Percentiles rank a stretch among this genome's conserved stretches.
Evolutionary conservation across 2,888 invertebrate genomes (phyloP).

Genomic region (Incurvaria masculella): DNA sequence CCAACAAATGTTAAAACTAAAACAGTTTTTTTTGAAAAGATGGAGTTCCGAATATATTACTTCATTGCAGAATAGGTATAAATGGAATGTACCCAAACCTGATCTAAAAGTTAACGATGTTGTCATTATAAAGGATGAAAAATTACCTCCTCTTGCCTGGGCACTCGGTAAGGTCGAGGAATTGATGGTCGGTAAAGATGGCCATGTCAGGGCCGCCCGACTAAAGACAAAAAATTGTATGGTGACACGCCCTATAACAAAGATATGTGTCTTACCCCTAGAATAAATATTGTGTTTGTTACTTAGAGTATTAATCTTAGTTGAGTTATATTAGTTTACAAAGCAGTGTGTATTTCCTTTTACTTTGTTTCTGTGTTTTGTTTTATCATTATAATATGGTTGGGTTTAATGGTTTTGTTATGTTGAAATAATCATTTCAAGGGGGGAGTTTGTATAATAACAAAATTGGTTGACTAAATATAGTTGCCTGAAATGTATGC

Average conservation of each 20-base stretch:
- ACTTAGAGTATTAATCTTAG: no score
- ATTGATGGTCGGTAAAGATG: not conserved
- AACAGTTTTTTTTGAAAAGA: not conserved
- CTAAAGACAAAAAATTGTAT: not conserved
- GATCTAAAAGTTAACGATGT: not conserved
- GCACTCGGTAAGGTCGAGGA: not conserved
- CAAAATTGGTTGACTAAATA: no score
- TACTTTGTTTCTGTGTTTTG: no score
- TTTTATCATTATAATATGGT: no score
- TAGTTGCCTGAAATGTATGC: no score
- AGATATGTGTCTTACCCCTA: not conserved
- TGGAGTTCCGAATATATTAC: not conserved
- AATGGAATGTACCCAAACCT: not conserved
- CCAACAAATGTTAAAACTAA: not conserved
- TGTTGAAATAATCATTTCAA: no score
- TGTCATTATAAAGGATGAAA: not conserved
- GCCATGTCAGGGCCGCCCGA: not conserved
- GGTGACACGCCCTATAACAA: not conserved
- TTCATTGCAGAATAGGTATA: not conserved
- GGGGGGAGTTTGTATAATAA: no score
- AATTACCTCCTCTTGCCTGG: not conserved
- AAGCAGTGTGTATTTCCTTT: no score
- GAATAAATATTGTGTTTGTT: not conserved
- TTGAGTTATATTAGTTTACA: no score
- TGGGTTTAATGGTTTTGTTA: no score